Evolutionary conservation across 2,797 vertebrate genomes (phyloP).

Genomic region (Hephaestus fuliginosus): DNA sequence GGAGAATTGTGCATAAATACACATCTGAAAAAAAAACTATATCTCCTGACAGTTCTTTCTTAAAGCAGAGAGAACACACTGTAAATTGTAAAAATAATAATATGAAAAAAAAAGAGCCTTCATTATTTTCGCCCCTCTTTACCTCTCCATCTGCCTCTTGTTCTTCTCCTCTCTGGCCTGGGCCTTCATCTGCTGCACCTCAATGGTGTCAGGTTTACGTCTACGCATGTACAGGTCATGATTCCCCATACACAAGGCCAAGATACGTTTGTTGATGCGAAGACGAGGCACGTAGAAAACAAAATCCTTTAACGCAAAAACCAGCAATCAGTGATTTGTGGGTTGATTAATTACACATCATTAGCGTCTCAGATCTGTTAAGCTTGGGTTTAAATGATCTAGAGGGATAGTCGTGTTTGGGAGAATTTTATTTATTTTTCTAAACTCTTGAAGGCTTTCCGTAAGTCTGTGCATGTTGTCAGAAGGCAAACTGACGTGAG

Average conservation of each 20-base stretch:
- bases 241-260: constrained; percentile 98
- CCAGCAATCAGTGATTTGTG: background rate
- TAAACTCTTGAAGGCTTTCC: constrained; percentile 32
- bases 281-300: constrained; percentile 97
- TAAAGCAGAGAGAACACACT: constrained; percentile 75
- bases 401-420: constrained; percentile 19
- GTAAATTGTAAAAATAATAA: constrained; percentile 60
- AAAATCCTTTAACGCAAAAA: constrained; percentile 89
- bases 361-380: constrained; percentile 16
- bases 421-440: constrained; percentile 15
- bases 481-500: constrained; percentile 39
- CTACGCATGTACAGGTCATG: constrained; percentile 98
- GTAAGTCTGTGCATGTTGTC: constrained; percentile 41
- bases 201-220: constrained; percentile 96
- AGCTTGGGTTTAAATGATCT: constrained; percentile 16
- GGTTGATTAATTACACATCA: constrained; percentile 8
- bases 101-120: background rate
- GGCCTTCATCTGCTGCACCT: constrained; percentile 99
- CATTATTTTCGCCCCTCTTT: constrained; percentile 41
- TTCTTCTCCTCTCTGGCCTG: constrained; percentile 97
- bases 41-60: constrained; percentile 71
- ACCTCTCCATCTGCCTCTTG: constrained; percentile 97
- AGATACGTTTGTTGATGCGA: constrained; percentile 96
- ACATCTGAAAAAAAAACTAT: constrained; percentile 59
- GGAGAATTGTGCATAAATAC: constrained; percentile 81